These are phyloP conservation scores for Ptychoptera albimana DNA, from an alignment of 2,888 invertebrate genomes.

Conservation along the genomic window DNA sequence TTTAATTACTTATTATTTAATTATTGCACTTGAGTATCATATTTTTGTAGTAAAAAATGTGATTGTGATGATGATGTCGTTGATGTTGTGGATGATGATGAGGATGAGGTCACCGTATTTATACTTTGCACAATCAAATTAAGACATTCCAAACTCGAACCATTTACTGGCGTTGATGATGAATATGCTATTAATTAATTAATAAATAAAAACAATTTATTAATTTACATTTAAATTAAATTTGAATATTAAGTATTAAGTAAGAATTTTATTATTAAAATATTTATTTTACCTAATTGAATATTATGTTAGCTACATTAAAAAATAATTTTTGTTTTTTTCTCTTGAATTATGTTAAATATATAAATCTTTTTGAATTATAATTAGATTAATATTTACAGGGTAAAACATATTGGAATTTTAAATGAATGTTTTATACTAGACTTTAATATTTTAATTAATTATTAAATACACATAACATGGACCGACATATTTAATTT, in stretches of 20 bases:
- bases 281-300: not conserved
- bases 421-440: too few relatives aligned
- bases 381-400: too few relatives aligned
- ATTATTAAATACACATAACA: too few relatives aligned
- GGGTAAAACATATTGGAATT: too few relatives aligned
- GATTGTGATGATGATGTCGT: constrained; percentile 8
- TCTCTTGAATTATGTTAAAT: too few relatives aligned
- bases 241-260: not conserved
- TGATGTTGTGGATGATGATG: constrained; percentile 13
- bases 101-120: not conserved
- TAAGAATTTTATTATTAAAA: not conserved
- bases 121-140: constrained; percentile 54
- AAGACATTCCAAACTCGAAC: constrained; percentile 48
- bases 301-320: too few relatives aligned
- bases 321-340: too few relatives aligned
- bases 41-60: constrained; percentile 21
- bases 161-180: constrained; percentile 25
- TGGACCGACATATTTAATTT: too few relatives aligned
- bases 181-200: constrained; percentile 29
- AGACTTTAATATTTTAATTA: too few relatives aligned
- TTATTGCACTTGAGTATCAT: constrained; percentile 18
- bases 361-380: too few relatives aligned
- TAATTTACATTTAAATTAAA: not conserved
- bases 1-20: too few relatives aligned
- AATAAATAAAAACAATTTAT: constrained; percentile 12